Percentiles rank a stretch among this genome's conserved stretches.
These are phyloP conservation scores for Ceratina australensis DNA, from an alignment of 1,140 invertebrate species.

Conservation along the genomic window DNA sequence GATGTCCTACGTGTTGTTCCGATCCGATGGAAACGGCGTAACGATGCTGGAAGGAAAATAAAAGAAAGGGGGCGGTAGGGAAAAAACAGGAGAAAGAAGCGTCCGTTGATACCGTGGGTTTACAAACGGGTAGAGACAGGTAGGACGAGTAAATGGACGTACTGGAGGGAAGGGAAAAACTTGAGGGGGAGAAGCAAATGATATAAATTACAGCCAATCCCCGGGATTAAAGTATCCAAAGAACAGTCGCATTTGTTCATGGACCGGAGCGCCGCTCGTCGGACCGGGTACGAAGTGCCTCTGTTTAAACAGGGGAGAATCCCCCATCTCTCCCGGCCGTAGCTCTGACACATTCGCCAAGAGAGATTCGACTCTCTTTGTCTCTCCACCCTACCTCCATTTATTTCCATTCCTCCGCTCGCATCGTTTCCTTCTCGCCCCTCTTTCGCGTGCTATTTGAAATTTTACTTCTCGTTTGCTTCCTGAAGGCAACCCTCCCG, in stretches of 20 bases:
- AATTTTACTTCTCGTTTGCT: conserved; percentile 19
- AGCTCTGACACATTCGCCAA: conserved; percentile 30
- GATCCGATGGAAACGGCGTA: not conserved
- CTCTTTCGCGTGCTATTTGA: not conserved
- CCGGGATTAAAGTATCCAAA: conserved; percentile 66
- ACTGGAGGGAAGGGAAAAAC: conserved; percentile 26
- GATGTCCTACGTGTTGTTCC: not conserved
- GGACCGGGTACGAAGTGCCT: conserved; percentile 60
- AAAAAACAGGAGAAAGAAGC: conserved; percentile 8
- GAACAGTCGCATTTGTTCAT: conserved; percentile 66
- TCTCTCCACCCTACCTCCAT: no score
- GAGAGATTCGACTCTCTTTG: conserved; percentile 28
- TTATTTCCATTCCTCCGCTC: not conserved
- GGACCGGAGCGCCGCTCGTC: conserved; percentile 59
- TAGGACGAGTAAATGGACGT: conserved; percentile 24
- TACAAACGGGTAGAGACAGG: conserved; percentile 44
- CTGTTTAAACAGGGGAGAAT: conserved; percentile 64
- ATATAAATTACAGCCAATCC: conserved; percentile 67
- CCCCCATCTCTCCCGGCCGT: conserved; percentile 47
- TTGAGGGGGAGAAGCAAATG: conserved; percentile 49
- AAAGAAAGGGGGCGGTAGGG: not conserved
- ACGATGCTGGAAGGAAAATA: not conserved
- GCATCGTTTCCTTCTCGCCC: not conserved
- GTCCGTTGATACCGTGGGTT: conserved; percentile 36
- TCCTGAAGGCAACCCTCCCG: not conserved